A percentile compares a stretch with the other conserved stretches of the same genome.
phyloP scores from a whole-genome alignment of 2,113 vertebrate genomes.

The Hippocampus zosterae region DNA sequence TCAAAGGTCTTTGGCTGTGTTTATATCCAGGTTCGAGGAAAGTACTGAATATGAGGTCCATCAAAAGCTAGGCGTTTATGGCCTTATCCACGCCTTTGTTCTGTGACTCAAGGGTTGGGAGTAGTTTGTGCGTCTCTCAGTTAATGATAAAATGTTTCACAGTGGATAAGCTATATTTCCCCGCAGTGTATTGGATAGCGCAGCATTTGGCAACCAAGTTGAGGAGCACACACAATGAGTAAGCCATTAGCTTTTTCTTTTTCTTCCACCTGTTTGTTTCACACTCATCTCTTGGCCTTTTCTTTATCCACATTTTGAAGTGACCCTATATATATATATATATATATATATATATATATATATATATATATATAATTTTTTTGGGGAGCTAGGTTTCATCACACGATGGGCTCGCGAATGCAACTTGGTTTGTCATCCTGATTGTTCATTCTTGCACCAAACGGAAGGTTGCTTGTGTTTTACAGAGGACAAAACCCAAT shows the following conservation, averaged over 20 bases:
- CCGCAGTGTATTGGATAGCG: conserved; percentile 29
- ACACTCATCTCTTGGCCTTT: conserved; percentile 5
- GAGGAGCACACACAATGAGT: conserved; percentile 67
- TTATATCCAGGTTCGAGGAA: not conserved
- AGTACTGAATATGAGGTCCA: not conserved
- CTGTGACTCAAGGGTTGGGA: conserved; percentile 7
- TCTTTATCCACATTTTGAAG: too few species aligned
- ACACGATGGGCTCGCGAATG: not conserved
- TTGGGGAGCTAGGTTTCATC: conserved; percentile 18
- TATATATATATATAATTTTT: too few species aligned
- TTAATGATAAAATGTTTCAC: conserved; percentile 61
- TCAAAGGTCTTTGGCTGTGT: not conserved
- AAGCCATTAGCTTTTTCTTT: conserved; percentile 55
- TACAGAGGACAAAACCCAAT: conserved; percentile 49
- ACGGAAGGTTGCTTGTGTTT: conserved; percentile 36
- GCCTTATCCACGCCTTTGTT: not conserved
- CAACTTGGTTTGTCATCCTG: not conserved
- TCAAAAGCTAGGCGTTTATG: conserved; percentile 18
- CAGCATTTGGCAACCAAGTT: conserved; percentile 37
- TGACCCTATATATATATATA: too few species aligned
- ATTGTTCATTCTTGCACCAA: conserved; percentile 8
- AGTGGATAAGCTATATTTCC: conserved; percentile 46
- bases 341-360: too few species aligned
- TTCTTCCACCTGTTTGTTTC: conserved; percentile 20
- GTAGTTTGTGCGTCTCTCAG: conserved; percentile 51